phyloP scores from a whole-genome alignment of 53 echinoderm and acorn worm genomes.

The Echinometra lucunter region DNA sequence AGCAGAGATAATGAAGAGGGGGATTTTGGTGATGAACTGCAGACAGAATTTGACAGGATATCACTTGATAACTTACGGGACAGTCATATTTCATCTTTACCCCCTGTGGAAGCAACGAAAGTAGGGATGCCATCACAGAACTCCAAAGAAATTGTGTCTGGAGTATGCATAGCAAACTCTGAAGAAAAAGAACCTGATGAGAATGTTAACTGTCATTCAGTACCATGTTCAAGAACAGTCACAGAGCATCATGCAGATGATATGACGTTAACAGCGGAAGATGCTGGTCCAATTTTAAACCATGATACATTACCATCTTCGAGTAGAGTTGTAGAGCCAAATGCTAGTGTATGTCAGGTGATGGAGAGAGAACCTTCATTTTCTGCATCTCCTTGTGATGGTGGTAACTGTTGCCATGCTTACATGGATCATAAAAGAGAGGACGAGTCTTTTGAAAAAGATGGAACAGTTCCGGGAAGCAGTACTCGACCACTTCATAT shows the following conservation, averaged over 20 bases:
- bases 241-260: not conserved
- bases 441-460: not conserved
- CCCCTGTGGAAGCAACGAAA: not conserved
- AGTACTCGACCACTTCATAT: conserved; percentile 76
- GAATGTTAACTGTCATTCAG: not conserved
- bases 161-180: not conserved
- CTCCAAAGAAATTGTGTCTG: not conserved
- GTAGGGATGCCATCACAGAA: not conserved
- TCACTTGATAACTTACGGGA: not conserved
- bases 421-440: not conserved
- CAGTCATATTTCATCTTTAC: not conserved
- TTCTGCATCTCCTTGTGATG: not conserved
- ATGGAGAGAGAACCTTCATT: not conserved
- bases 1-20: not conserved
- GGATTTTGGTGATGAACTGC: not conserved
- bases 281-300: not conserved
- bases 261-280: no score
- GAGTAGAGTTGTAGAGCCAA: not conserved
- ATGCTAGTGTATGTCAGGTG: not conserved
- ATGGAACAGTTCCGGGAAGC: not conserved
- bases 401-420: not conserved
- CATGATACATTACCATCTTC: not conserved
- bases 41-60: not conserved
- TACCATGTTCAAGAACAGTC: not conserved
- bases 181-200: not conserved